phyloP scores from a whole-genome alignment of 2,888 invertebrate genomes.

The Trissolcus brochymenae region DNA sequence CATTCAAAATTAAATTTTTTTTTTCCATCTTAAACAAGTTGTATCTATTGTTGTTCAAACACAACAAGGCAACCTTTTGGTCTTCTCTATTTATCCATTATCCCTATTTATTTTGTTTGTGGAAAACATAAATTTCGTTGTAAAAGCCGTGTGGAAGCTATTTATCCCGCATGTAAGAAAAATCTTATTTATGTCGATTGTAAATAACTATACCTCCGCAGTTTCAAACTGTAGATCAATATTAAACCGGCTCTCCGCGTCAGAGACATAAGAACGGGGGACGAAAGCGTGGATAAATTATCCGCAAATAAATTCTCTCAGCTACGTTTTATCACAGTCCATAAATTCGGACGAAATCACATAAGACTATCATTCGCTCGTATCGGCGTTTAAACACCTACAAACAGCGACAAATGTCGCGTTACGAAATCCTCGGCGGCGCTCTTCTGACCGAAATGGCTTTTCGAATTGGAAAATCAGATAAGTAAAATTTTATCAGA shows the following conservation, averaged over 20 bases:
- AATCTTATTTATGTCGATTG: conserved; percentile 11
- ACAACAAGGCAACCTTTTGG: too few relatives aligned
- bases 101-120: not conserved
- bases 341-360: conserved; percentile 30
- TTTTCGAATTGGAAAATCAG: too few relatives aligned
- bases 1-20: too few relatives aligned
- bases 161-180: conserved; percentile 1
- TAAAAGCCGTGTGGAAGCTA: not conserved
- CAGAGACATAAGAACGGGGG: conserved; percentile 22
- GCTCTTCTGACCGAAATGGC: too few relatives aligned
- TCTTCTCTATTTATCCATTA: not conserved
- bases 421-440: not conserved
- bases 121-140: conserved; percentile 3
- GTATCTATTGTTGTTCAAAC: too few relatives aligned
- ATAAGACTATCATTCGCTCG: conserved; percentile 37
- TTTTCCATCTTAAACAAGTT: too few relatives aligned
- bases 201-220: conserved; percentile 21
- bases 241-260: conserved; percentile 29
- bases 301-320: conserved; percentile 27
- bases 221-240: conserved; percentile 24
- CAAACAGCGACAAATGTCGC: conserved; percentile 25
- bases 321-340: conserved; percentile 34
- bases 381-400: conserved; percentile 18
- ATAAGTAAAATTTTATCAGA: too few relatives aligned
- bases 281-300: conserved; percentile 32